phyloP scores from a whole-genome alignment of 1,140 invertebrate genomes.

The Bathynomus jamesi region DNA sequence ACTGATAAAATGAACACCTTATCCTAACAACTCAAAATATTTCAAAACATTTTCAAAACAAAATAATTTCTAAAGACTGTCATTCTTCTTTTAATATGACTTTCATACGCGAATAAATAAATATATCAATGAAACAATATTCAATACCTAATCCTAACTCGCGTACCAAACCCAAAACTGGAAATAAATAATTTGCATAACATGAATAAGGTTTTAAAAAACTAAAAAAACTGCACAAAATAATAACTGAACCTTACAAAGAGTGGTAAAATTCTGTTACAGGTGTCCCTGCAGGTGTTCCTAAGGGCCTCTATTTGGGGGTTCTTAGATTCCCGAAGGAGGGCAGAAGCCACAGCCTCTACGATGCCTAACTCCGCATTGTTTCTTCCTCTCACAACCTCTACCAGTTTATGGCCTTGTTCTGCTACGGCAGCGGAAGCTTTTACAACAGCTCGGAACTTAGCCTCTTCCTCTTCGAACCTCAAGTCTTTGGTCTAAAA shows the following conservation, averaged over 20 bases:
- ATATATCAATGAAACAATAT: too few species aligned
- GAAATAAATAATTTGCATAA: too few species aligned
- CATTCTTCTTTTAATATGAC: too few species aligned
- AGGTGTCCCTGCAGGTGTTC: neutral
- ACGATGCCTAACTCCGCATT: slow-evolving; percentile 5
- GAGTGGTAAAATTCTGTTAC: neutral
- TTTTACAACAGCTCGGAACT: neutral
- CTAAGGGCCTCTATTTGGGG: slow-evolving; percentile 2
- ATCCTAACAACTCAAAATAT: too few species aligned
- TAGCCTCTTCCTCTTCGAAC: neutral
- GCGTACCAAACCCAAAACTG: too few species aligned
- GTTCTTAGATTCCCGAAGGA: neutral
- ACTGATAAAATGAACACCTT: too few species aligned
- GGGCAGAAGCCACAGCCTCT: neutral
- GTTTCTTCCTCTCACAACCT: neutral
- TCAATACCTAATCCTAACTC: too few species aligned
- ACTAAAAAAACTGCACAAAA: too few species aligned
- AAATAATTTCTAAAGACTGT: too few species aligned
- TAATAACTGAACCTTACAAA: slow-evolving; percentile 6
- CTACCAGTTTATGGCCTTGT: neutral
- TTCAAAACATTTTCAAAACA: too few species aligned
- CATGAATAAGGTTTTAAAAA: too few species aligned
- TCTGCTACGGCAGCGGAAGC: neutral
- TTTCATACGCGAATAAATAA: too few species aligned
- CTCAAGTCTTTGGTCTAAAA: neutral